Evolutionary conservation across 2,888 invertebrate genomes (phyloP), one percentile per base, ranked within the genome.

Genomic region (Drosophila glabriapex): DNA sequence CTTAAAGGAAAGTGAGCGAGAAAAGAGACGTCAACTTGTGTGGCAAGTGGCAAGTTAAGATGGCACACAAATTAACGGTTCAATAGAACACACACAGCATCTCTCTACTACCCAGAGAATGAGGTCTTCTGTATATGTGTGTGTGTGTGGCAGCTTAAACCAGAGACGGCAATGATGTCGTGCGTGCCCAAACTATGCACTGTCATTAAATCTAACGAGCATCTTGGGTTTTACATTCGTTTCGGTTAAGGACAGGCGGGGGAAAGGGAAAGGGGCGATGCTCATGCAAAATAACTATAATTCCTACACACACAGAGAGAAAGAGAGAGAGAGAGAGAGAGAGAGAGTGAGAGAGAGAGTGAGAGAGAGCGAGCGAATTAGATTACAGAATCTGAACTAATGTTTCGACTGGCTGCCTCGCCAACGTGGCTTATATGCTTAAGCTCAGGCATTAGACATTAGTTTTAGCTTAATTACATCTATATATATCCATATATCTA

Each of bases 131-230:
- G 59, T 50, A n/a, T 1, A 2, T 37, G 37, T 19, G 19, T 37
- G 69, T 78, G 72, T 88, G 62, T 52, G 43, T 28, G 28, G 16
- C 46, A 25, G 56, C 65, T 71, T 69, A 72, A 59, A 66, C 56
- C 62, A 68, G 55, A 46, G 60, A 49, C 60, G 59, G 74, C 82
- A 85, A 85, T 88, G 85, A 85, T 85, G 85, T 88, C 85, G 85
- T 85, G 85, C 85, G 85, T 85, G 85, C 85, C 78, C 83, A 85
- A 85, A 88, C 85, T 85, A 88, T 85, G 89, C 89, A 76, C 72
- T 83, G 82, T 88, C 85, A 85, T 85, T 85, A 85, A 88, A 85
- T 85, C 85, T 85, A 85, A 85, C 85, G 85, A 85, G 83, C 69
- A 68, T 68, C 81, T 63, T 78, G 60, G 72, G 65, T n/a, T 41